These are phyloP conservation scores for Enteromius anoplus DNA, from an alignment of 2,797 vertebrate genomes.

Conservation along the genomic window DNA sequence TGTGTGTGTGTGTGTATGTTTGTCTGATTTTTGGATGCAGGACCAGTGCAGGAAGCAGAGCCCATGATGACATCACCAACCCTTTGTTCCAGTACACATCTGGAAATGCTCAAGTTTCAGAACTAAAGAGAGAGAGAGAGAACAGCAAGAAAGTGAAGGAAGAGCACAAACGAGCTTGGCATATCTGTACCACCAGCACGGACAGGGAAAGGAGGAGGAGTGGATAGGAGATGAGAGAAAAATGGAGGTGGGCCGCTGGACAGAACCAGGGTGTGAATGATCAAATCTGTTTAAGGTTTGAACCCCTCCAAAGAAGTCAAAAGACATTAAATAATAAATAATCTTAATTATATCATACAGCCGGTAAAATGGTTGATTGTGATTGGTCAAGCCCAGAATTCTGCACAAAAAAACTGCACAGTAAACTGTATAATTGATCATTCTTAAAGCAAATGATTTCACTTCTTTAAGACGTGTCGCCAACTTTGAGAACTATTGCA, in stretches of 20 bases:
- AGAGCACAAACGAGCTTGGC: slow-evolving; percentile 27
- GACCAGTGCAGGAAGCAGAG: slow-evolving; percentile 51
- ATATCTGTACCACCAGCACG: slow-evolving; percentile 6
- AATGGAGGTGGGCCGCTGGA: slow-evolving; percentile 2
- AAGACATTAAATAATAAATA: neutral
- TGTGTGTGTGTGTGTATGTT: slow-evolving; percentile 7
- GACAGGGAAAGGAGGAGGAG: neutral
- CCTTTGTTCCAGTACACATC: slow-evolving; percentile 70
- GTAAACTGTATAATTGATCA: neutral
- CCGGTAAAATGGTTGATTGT: neutral
- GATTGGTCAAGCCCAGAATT: neutral
- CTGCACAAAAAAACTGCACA: neutral
- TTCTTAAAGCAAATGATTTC: neutral
- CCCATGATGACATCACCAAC: slow-evolving; percentile 75
- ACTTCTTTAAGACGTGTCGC: neutral
- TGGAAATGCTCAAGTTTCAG: slow-evolving; percentile 73
- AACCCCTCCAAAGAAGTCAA: neutral
- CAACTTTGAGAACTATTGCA: neutral
- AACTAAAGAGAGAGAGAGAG: neutral
- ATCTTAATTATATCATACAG: neutral
- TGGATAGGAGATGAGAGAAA: neutral
- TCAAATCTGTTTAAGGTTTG: neutral
- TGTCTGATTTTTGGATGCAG: slow-evolving; percentile 58
- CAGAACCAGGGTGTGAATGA: neutral
- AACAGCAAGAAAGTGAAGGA: slow-evolving; percentile 31